Percentiles rank a stretch among this genome's conserved stretches.
phyloP scores from a whole-genome alignment of 2,888 invertebrate genomes.

The Sesia bembeciformis region DNA sequence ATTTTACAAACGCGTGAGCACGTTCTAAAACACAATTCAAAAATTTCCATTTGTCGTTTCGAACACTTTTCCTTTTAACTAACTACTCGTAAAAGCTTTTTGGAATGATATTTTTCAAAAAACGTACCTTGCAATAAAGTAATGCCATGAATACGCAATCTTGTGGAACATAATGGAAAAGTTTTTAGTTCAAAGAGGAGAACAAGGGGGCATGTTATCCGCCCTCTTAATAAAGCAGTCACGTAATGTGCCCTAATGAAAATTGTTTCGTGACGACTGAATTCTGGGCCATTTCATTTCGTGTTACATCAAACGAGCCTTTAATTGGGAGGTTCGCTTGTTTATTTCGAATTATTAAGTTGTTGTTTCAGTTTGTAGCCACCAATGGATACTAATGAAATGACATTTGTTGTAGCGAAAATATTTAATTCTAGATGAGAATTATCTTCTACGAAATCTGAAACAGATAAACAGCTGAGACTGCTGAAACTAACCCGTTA shows the following conservation, averaged over 20 bases:
- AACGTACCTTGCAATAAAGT: conserved; percentile 11
- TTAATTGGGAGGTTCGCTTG: conserved; percentile 5
- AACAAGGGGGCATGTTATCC: conserved; percentile 24
- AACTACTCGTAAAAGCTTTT: neutral
- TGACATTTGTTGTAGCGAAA: neutral
- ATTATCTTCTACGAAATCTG: too few relatives aligned
- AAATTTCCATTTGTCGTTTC: neutral
- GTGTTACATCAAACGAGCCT: conserved; percentile 41
- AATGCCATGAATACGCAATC: conserved; percentile 34
- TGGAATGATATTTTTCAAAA: conserved; percentile 5
- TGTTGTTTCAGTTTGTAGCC: neutral
- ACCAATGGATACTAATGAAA: neutral
- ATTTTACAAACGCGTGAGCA: conserved; percentile 3
- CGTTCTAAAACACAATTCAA: neutral
- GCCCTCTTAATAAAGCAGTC: conserved; percentile 54
- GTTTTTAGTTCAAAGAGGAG: conserved; percentile 33
- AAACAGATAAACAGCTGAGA: too few relatives aligned
- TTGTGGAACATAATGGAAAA: conserved; percentile 37
- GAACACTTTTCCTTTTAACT: neutral
- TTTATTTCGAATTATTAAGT: conserved; percentile 1
- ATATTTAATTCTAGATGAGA: too few relatives aligned
- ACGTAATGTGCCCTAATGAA: conserved; percentile 62
- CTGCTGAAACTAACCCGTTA: too few relatives aligned
- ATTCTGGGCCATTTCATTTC: conserved; percentile 46
- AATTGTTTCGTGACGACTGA: conserved; percentile 62